These are phyloP conservation scores for Ceuthmochares aereus DNA, from an alignment of 2,113 vertebrate genomes.

Conservation along the genomic window DNA sequence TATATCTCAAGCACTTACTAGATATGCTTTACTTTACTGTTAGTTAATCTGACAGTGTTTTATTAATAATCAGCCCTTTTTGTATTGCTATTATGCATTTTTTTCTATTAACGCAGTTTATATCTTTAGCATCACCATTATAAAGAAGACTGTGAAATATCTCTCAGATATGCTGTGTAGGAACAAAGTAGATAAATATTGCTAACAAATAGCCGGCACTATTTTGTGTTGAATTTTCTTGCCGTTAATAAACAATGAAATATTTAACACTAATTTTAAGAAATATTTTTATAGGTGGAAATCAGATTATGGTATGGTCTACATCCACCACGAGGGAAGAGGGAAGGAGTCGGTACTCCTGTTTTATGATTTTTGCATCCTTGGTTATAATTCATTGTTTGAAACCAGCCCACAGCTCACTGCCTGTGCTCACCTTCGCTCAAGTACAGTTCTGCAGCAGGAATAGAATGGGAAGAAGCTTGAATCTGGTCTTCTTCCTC, in stretches of 20 bases:
- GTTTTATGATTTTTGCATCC: neutral
- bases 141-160: constrained; percentile 46
- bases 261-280: neutral
- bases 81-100: constrained; percentile 54
- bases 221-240: neutral
- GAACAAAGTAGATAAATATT: constrained; percentile 43
- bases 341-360: neutral
- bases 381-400: neutral
- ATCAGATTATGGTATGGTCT: neutral
- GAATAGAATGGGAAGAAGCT: neutral
- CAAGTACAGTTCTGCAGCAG: neutral
- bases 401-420: neutral
- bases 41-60: constrained; percentile 63
- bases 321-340: neutral
- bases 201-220: neutral
- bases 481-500: neutral
- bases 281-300: neutral
- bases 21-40: constrained; percentile 58
- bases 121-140: constrained; percentile 54
- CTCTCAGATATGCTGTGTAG: constrained; percentile 8
- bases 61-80: constrained; percentile 64
- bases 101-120: constrained; percentile 48
- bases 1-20: constrained; percentile 50
- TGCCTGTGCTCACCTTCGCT: neutral
- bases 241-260: constrained; percentile 24